These are phyloP conservation scores for Parnassius glacialis DNA, from an alignment of 2,888 invertebrate genomes.

Conservation along the genomic window DNA sequence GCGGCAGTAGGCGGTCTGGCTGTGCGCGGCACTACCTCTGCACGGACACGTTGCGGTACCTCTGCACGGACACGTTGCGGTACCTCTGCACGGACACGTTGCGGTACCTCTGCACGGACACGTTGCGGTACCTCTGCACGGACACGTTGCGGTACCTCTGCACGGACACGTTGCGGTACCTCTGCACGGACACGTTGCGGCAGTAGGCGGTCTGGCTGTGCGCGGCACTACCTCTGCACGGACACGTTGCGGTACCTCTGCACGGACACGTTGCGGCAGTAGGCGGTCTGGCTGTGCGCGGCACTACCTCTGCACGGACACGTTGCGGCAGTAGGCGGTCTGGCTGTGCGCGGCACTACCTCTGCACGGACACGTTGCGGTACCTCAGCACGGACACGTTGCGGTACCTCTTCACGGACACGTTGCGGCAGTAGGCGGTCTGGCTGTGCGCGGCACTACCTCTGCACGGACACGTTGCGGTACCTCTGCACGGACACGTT, in stretches of 20 bases:
- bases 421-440: not conserved
- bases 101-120: not conserved
- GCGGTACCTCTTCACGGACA: too few species aligned
- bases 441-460: too few species aligned
- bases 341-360: too few species aligned
- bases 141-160: not conserved
- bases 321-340: not conserved
- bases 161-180: not conserved
- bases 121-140: not conserved
- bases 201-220: not conserved
- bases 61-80: constrained; percentile 1
- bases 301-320: too few species aligned
- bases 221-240: not conserved
- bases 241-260: not conserved
- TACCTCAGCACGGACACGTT: not conserved
- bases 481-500: not conserved
- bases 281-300: too few species aligned
- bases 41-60: not conserved
- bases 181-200: not conserved
- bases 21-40: not conserved
- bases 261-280: not conserved
- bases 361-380: constrained; percentile 2
- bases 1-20: not conserved
- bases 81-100: not conserved
- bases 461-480: constrained; percentile 1